These are phyloP conservation scores for Monochamus alternatus DNA, from an alignment of 2,888 invertebrate genomes.

Conservation along the genomic window DNA sequence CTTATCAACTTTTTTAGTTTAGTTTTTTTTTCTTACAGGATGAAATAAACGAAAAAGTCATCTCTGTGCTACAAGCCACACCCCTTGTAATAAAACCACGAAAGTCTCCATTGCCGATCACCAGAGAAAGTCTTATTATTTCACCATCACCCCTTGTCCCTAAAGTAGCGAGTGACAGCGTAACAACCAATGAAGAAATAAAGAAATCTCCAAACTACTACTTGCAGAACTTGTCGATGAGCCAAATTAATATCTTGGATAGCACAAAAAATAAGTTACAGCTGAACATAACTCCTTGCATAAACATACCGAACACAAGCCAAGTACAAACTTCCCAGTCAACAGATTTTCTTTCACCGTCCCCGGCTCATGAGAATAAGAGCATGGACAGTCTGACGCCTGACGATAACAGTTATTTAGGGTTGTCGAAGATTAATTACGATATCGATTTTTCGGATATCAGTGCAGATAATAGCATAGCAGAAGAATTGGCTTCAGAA, in stretches of 20 bases:
- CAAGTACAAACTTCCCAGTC: slow-evolving; percentile 67
- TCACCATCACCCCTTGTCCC: neutral
- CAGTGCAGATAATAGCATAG: slow-evolving; percentile 81
- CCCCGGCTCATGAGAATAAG: slow-evolving; percentile 65
- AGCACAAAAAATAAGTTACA: slow-evolving; percentile 62
- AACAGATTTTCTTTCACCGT: slow-evolving; percentile 68
- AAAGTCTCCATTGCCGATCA: slow-evolving; percentile 76
- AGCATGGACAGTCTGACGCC: slow-evolving; percentile 77
- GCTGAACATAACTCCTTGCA: slow-evolving; percentile 67
- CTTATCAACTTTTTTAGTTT: neutral
- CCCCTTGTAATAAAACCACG: slow-evolving; percentile 81
- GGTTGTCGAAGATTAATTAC: slow-evolving; percentile 81
- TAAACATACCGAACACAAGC: slow-evolving; percentile 64
- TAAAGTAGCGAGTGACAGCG: slow-evolving; percentile 28
- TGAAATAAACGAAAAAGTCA: slow-evolving; percentile 82
- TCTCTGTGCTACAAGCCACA: slow-evolving; percentile 80
- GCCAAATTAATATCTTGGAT: slow-evolving; percentile 53
- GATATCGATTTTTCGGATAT: slow-evolving; percentile 85
- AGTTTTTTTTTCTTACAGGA: slow-evolving; percentile 72
- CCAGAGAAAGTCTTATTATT: slow-evolving; percentile 58
- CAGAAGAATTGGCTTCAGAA: slow-evolving; percentile 73
- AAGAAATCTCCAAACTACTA: slow-evolving; percentile 58
- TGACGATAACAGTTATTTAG: slow-evolving; percentile 77
- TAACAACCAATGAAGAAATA: slow-evolving; percentile 32
- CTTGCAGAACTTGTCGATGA: slow-evolving; percentile 64